Evolutionary conservation across 2,888 invertebrate species (phyloP), one percentile per base, ranked within the genome.

Genomic region (Ernsta delagoae): DNA sequence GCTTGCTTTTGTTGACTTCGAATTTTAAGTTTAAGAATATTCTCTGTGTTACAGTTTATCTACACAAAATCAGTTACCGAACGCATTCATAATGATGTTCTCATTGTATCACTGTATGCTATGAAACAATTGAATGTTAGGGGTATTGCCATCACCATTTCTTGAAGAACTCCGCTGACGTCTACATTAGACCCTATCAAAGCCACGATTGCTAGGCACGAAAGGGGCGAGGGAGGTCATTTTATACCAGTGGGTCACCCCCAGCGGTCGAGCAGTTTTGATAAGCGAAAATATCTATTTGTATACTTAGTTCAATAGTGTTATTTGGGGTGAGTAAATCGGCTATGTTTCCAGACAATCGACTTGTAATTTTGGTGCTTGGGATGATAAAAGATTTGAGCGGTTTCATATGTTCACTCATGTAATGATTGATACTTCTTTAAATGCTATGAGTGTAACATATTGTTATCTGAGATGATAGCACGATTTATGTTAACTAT

Each of bases 251-350:
- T 39, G 5, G 59, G 39, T 67, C 54, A 59, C 69, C 77, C 77
- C 77, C 61, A 73, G 57, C 68, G 70, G 73, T 73, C 73, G 73
- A 72, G 72, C 70, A 75, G 72, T 73, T 76, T 71, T 78, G 75
- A 82, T 81, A 79, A 82, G 80, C 78, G 67, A 76, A 81, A 79
- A 78, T 82, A 83, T 83, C 79, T 82, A 79, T 81, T 82, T 83
- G 80, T 81, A 78, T 75, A 77, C 76, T 78, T 83, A 81, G 78
- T 81, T 77, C 70, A 62, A 69, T 70, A 74, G 77, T 79, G 77
- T 80, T 77, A 75, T 78, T 76, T 76, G 75, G 79, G 80, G 77
- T 76, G 75, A 73, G 74, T 77, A 63, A 73, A 73, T 73, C 67
- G 70, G 70, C 71, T 72, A 71, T 76, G 73, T 76, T 76, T 77